Conservation (phyloP, 2,888 invertebrate genomes). For the Rhodophaea formosa region DNA sequence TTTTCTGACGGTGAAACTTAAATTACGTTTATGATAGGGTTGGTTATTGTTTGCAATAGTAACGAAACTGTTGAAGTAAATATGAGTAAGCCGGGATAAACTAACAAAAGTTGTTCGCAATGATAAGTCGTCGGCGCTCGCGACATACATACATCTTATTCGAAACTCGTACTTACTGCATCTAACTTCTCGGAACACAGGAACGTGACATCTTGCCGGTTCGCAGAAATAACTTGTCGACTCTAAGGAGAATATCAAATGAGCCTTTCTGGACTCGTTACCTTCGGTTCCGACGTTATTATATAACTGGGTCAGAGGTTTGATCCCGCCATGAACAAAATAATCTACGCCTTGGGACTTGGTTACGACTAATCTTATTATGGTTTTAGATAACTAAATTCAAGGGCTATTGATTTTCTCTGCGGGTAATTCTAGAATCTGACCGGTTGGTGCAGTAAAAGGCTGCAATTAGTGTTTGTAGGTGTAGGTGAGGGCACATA, state of each 20-base stretch:
- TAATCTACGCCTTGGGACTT: background rate
- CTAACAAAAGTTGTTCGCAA: background rate
- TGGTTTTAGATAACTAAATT: background rate
- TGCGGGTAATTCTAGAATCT: conserved; percentile 7
- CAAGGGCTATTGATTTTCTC: conserved; percentile 22
- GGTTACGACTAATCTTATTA: background rate
- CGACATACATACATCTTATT: background rate
- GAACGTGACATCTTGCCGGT: conserved; percentile 10
- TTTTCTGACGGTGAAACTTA: no score
- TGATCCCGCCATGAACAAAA: background rate
- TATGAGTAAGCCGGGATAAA: background rate
- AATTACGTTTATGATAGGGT: no score
- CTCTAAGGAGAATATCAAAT: conserved; percentile 14
- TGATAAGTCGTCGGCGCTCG: background rate
- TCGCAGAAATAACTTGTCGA: conserved; percentile 13
- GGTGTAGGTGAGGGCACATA: conserved; percentile 24
- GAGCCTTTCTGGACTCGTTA: background rate
- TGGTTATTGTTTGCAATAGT: no score
- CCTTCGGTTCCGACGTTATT: background rate
- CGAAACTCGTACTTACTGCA: background rate
- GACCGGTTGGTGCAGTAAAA: background rate
- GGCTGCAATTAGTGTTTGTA: conserved; percentile 32
- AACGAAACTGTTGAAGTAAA: background rate
- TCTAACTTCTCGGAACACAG: conserved; percentile 2
- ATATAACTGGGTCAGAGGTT: background rate